These are phyloP conservation scores for Drosophila ercepeae DNA, from an alignment of 1,140 invertebrate species.

Conservation along the genomic window DNA sequence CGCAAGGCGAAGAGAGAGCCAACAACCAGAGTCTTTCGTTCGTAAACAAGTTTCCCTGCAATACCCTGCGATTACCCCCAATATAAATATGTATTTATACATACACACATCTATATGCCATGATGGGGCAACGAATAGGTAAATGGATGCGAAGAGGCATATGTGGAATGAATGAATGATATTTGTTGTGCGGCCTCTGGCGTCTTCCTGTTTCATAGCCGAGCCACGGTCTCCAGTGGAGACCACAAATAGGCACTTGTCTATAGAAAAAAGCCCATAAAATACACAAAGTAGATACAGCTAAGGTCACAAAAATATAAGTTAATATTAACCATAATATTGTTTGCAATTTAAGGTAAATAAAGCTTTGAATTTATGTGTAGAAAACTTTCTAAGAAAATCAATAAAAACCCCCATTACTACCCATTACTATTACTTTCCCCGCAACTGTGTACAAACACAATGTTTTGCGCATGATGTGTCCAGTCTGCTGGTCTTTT, in stretches of 20 bases:
- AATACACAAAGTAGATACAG: neutral
- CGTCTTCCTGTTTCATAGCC: slow-evolving; percentile 10
- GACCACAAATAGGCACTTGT: slow-evolving; percentile 3
- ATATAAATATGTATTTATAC: neutral
- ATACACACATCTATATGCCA: too few species aligned
- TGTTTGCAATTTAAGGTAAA: neutral
- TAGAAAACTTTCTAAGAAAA: too few species aligned
- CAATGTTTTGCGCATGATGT: slow-evolving; percentile 10
- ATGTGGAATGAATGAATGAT: slow-evolving; percentile 8
- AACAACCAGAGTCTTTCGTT: slow-evolving; percentile 24
- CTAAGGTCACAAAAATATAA: neutral
- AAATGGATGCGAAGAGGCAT: neutral
- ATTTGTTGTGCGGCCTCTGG: slow-evolving; percentile 1
- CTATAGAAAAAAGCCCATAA: neutral
- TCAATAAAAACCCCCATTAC: neutral
- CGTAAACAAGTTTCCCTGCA: slow-evolving; percentile 64
- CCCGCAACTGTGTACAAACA: slow-evolving; percentile 7
- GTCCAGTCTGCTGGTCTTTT: slow-evolving; percentile 31
- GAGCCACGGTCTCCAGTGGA: slow-evolving; percentile 6
- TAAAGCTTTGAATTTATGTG: neutral
- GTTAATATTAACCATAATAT: neutral
- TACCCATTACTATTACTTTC: neutral
- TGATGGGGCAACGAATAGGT: neutral
- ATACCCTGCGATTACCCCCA: slow-evolving; percentile 1
- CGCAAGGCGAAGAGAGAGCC: slow-evolving; percentile 45